Evolutionary conservation across 2,113 vertebrate genomes (phyloP).

Genomic region (Isichthys henryi): DNA sequence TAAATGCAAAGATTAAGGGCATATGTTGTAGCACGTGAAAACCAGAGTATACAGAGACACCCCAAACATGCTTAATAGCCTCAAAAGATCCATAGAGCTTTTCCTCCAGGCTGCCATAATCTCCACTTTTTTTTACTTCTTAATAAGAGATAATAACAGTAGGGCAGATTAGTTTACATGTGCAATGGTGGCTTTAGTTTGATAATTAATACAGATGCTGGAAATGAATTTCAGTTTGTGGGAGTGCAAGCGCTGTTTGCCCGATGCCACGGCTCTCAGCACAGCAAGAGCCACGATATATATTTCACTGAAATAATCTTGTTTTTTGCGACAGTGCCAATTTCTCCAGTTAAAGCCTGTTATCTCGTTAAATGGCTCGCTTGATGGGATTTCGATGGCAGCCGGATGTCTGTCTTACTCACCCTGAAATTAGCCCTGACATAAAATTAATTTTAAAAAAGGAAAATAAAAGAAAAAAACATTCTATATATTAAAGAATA

Average conservation of each 20-base stretch:
- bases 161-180: constrained; percentile 59
- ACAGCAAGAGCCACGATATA: constrained; percentile 28
- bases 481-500: constrained; percentile 53
- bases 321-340: constrained; percentile 53
- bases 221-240: constrained; percentile 67
- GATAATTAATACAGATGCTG: constrained; percentile 64
- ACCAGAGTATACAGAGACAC: not conserved
- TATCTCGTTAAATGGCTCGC: constrained; percentile 60
- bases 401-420: constrained; percentile 66
- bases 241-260: constrained; percentile 44
- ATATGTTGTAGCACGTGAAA: constrained; percentile 36
- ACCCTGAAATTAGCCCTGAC: constrained; percentile 60
- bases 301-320: constrained; percentile 53
- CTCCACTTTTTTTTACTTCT: constrained; percentile 46
- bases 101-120: constrained; percentile 60
- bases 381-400: constrained; percentile 59
- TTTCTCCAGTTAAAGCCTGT: constrained; percentile 67
- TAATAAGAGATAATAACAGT: constrained; percentile 64
- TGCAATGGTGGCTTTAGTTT: constrained; percentile 61
- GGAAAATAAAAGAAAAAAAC: constrained; percentile 29
- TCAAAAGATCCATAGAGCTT: constrained; percentile 55
- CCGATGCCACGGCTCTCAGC: constrained; percentile 32
- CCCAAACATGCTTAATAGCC: constrained; percentile 58
- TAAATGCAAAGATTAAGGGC: constrained; percentile 62
- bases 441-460: constrained; percentile 53